These are phyloP conservation scores for Ecliptopera silaceata DNA, from an alignment of 2,888 invertebrate species.

Conservation along the genomic window DNA sequence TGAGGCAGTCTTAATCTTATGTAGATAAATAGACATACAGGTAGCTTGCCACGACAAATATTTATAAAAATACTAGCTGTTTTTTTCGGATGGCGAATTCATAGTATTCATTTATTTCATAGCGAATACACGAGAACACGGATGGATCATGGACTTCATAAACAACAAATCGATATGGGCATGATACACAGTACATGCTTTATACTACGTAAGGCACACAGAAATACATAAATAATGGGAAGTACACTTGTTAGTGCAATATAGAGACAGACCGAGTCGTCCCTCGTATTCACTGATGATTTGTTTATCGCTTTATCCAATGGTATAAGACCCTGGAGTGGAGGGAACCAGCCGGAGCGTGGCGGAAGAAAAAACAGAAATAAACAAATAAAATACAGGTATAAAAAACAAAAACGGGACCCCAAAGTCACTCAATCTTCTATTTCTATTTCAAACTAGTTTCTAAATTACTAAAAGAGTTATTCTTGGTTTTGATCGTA, in stretches of 20 bases:
- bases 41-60: conserved; percentile 24
- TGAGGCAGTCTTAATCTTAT: conserved; percentile 11
- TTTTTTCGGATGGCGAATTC: conserved; percentile 1
- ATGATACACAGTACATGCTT: conserved; percentile 69
- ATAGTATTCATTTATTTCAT: conserved; percentile 9
- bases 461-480: conserved; percentile 73
- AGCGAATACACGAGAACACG: conserved; percentile 24
- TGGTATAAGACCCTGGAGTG: conserved; percentile 78
- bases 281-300: conserved; percentile 76
- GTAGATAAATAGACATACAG: conserved; percentile 10
- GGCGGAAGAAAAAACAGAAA: conserved; percentile 67
- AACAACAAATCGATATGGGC: conserved; percentile 22
- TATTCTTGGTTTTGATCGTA: conserved; percentile 60
- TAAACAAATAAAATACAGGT: conserved; percentile 64
- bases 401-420: conserved; percentile 60
- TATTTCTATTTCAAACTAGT: conserved; percentile 70
- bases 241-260: conserved; percentile 60
- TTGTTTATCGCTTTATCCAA: conserved; percentile 81
- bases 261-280: conserved; percentile 79
- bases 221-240: conserved; percentile 61
- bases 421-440: conserved; percentile 48
- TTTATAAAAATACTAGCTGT: conserved; percentile 11
- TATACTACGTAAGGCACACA: conserved; percentile 71
- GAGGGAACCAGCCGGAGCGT: conserved; percentile 66
- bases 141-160: conserved; percentile 18